Evolutionary conservation across 2,113 vertebrate species (phyloP).

Genomic region (Atrichornis clamosus): DNA sequence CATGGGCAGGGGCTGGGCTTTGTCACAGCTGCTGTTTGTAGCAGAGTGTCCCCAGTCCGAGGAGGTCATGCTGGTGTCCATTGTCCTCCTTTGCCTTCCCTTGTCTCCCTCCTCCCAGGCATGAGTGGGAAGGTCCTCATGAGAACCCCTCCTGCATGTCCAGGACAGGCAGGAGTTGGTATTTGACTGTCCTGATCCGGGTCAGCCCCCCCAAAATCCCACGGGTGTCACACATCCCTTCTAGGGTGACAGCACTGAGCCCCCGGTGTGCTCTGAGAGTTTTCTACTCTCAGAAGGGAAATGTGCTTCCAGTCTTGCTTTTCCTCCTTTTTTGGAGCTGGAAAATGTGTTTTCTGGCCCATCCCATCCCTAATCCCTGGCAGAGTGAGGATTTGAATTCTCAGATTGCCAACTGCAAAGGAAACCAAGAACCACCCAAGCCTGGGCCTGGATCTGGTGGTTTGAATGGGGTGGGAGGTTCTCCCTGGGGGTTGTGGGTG

Average conservation of each 20-base stretch:
- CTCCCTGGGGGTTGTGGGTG: neutral
- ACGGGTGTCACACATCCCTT: neutral
- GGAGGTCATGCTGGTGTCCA: accelerated
- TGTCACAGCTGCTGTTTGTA: neutral
- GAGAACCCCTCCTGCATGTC: neutral
- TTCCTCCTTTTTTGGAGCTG: neutral
- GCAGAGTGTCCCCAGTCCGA: accelerated
- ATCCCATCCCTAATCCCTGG: neutral
- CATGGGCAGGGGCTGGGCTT: neutral
- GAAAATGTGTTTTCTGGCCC: neutral
- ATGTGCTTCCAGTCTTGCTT: neutral
- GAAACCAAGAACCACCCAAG: neutral
- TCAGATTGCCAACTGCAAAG: neutral
- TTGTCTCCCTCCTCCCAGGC: neutral
- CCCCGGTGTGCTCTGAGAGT: accelerated
- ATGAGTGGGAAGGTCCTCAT: neutral
- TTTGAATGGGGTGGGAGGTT: neutral
- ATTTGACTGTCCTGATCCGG: neutral
- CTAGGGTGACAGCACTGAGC: neutral
- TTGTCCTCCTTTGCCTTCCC: neutral
- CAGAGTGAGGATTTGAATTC: neutral
- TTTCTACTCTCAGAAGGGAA: neutral
- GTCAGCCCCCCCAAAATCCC: neutral
- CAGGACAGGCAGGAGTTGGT: neutral
- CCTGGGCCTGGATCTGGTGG: neutral